Percentiles rank a stretch among this genome's conserved stretches.
Conservation (phyloP, 2,797 vertebrate genomes). For the Dallia pectoralis region DNA sequence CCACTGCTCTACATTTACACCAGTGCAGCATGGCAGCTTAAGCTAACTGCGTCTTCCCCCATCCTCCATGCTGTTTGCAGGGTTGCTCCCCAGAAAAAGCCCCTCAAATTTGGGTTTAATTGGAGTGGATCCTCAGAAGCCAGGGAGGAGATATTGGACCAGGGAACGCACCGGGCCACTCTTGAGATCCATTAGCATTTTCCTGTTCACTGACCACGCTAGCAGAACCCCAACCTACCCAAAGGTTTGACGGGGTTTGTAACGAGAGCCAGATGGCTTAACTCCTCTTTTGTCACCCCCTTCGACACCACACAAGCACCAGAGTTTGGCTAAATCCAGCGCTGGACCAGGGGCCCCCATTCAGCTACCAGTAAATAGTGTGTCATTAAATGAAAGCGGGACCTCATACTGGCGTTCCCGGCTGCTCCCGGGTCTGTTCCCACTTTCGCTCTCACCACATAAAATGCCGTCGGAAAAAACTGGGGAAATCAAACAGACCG, state of each 20-base stretch:
- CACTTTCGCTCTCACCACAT: not conserved
- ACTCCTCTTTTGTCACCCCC: not conserved
- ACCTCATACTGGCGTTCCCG: not conserved
- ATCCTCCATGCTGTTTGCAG: not conserved
- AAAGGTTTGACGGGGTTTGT: not conserved
- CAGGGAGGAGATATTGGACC: not conserved
- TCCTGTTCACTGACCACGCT: not conserved
- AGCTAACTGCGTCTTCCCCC: not conserved
- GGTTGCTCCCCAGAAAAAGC: not conserved
- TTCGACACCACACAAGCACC: not conserved
- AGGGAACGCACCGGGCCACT: not conserved
- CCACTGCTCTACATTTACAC: not conserved
- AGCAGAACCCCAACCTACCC: not conserved
- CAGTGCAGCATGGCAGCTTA: not conserved
- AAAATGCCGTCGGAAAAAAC: not conserved
- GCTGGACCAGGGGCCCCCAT: not conserved
- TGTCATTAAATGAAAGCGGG: not conserved
- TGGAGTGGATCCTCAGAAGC: not conserved
- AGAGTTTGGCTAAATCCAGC: not conserved
- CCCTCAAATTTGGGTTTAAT: not conserved
- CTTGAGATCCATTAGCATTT: not conserved
- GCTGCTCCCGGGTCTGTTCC: no score
- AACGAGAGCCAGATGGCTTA: not conserved
- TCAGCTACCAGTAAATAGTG: not conserved
- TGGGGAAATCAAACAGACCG: not conserved